Evolutionary conservation across 2,113 vertebrate species (phyloP).

Genomic region (Ammodytes dubius): DNA sequence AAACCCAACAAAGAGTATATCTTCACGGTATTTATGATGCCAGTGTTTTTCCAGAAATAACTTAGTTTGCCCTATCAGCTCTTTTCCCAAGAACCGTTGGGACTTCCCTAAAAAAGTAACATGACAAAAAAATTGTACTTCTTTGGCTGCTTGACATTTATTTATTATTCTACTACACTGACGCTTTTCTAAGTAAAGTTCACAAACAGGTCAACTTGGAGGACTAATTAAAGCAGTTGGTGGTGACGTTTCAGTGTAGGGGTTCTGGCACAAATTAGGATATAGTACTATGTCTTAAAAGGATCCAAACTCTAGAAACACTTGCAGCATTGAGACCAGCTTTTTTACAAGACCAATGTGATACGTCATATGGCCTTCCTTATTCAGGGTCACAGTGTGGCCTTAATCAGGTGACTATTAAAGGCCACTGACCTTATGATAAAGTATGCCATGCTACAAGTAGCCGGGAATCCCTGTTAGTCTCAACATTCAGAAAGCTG

Average conservation of each 20-base stretch:
- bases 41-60: conserved; percentile 25
- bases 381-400: not conserved
- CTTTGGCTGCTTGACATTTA: not conserved
- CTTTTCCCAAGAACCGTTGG: conserved; percentile 28
- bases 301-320: not conserved
- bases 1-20: conserved; percentile 10
- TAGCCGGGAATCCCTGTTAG: conserved; percentile 24
- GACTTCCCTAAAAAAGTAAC: conserved; percentile 10
- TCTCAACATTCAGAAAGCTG: conserved; percentile 8
- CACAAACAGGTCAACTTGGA: not conserved
- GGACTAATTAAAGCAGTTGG: conserved; percentile 3
- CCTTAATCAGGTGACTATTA: not conserved
- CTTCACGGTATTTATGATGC: conserved; percentile 22
- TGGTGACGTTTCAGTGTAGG: not conserved
- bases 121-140: not conserved
- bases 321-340: too few relatives aligned
- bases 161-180: not conserved
- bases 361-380: not conserved
- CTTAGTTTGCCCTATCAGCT: not conserved
- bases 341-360: not conserved
- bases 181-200: not conserved
- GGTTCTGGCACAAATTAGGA: not conserved
- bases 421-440: not conserved
- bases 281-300: not conserved
- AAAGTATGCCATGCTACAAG: not conserved